A percentile compares a stretch with the other conserved stretches of the same genome.
These are phyloP conservation scores for Pholis gunnellus DNA, from an alignment of 2,113 vertebrate species.

Conservation along the genomic window DNA sequence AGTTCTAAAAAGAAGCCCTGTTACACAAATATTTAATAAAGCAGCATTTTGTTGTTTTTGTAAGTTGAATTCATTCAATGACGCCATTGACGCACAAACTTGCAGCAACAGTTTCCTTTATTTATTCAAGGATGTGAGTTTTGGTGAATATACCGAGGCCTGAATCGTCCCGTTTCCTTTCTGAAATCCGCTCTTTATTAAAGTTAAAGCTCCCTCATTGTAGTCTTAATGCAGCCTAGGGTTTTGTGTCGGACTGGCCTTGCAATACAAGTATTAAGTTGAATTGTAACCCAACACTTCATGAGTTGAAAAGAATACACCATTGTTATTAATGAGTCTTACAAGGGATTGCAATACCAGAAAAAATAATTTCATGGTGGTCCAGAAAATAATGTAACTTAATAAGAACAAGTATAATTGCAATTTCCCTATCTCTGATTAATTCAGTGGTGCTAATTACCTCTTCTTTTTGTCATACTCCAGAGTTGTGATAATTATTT, in stretches of 20 bases:
- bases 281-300: conserved; percentile 27
- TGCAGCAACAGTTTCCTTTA: background rate
- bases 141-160: conserved; percentile 14
- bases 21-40: background rate
- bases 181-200: background rate
- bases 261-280: conserved; percentile 15
- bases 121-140: conserved; percentile 26
- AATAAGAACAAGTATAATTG: conserved; percentile 78
- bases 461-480: conserved; percentile 47
- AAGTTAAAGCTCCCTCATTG: background rate
- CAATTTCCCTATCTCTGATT: conserved; percentile 78
- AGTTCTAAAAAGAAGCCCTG: too few species aligned
- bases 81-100: background rate
- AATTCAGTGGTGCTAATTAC: conserved; percentile 79
- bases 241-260: background rate
- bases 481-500: conserved; percentile 70
- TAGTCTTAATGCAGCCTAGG: background rate
- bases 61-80: background rate
- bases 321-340: conserved; percentile 57
- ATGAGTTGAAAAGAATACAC: conserved; percentile 36
- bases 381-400: conserved; percentile 75
- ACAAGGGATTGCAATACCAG: conserved; percentile 36
- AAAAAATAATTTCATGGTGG: conserved; percentile 72
- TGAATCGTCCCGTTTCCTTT: background rate
- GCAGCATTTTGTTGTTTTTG: background rate